Percentiles rank a stretch among this genome's conserved stretches.
phyloP scores from a whole-genome alignment of 2,113 vertebrate species.

The Mobula birostris region DNA sequence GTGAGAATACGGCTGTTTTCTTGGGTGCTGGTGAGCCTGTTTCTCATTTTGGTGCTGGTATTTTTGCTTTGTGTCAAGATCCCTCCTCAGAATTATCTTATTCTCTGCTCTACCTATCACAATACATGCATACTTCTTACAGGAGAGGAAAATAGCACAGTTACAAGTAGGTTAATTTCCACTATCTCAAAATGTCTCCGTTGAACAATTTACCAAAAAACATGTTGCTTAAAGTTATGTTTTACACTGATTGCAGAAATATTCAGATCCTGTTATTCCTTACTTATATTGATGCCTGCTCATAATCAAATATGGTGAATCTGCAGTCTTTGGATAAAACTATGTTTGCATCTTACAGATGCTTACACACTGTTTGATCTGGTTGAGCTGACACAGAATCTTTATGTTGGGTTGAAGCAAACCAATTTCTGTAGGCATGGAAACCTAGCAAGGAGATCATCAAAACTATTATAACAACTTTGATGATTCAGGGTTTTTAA shows the following conservation, averaged over 20 bases:
- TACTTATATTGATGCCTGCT: background rate
- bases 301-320: slow-evolving; percentile 1
- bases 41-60: too few species aligned
- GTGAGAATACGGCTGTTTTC: background rate
- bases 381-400: background rate
- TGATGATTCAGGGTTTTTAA: background rate
- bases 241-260: background rate
- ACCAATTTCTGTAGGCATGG: background rate
- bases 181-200: background rate
- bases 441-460: background rate
- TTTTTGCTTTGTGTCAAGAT: background rate
- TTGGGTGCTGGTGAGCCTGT: background rate
- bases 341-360: background rate
- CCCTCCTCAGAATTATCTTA: background rate
- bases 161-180: background rate
- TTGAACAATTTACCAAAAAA: background rate
- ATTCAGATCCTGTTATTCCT: background rate
- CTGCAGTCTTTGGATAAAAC: background rate
- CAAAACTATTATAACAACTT: background rate
- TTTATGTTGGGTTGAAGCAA: background rate
- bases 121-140: background rate
- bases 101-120: background rate
- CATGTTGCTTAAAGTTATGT: background rate
- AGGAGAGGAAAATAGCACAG: background rate
- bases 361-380: background rate